These are phyloP conservation scores for Guaruba guarouba DNA, from an alignment of 2,113 vertebrate genomes.

Conservation along the genomic window DNA sequence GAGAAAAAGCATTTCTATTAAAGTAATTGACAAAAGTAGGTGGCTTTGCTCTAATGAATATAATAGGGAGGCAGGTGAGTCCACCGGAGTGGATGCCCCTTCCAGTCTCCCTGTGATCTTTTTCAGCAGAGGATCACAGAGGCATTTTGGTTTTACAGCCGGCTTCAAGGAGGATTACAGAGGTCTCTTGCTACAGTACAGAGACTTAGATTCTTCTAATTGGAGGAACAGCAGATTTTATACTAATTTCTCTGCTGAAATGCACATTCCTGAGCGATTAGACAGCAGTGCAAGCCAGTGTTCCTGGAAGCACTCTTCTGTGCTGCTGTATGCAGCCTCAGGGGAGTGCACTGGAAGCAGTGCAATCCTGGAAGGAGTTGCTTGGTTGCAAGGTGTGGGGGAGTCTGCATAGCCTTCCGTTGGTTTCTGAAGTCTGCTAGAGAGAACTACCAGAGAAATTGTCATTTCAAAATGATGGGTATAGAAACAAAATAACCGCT, in stretches of 20 bases:
- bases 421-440: neutral
- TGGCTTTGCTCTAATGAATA: neutral
- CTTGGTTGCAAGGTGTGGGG: neutral
- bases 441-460: neutral
- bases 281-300: neutral
- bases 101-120: neutral
- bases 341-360: neutral
- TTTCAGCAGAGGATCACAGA: neutral
- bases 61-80: neutral
- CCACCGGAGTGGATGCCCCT: neutral
- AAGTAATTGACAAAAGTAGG: neutral
- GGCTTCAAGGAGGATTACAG: neutral
- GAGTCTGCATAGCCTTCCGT: neutral
- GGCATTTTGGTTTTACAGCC: rapidly evolving
- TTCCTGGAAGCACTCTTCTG: neutral
- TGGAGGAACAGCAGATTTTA: neutral
- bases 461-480: rapidly evolving
- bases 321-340: neutral
- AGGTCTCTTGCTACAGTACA: neutral
- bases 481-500: neutral
- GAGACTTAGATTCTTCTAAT: rapidly evolving
- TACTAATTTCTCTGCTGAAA: neutral
- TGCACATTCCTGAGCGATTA: neutral
- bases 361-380: neutral
- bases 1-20: neutral